phyloP scores from a whole-genome alignment of 2,888 invertebrate species.

The Sabatieria punctata region DNA sequence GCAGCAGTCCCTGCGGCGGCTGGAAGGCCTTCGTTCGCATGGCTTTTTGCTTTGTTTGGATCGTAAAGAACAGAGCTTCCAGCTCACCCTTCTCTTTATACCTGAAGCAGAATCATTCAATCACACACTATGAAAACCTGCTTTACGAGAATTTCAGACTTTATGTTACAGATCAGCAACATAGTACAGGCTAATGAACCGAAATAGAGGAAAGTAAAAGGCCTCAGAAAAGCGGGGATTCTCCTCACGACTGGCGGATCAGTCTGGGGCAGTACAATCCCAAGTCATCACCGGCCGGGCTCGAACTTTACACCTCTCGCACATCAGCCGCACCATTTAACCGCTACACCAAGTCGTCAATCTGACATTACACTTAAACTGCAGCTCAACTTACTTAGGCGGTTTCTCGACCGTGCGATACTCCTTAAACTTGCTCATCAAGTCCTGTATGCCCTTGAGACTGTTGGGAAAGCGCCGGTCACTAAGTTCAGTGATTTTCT shows the following conservation, averaged over 20 bases:
- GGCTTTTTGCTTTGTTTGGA: constrained; percentile 88
- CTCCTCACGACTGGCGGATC: too few relatives aligned
- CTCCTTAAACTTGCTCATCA: constrained; percentile 73
- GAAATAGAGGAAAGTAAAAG: too few relatives aligned
- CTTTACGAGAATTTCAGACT: not conserved
- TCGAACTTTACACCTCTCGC: too few relatives aligned
- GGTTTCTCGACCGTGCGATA: constrained; percentile 94
- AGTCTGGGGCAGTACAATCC: too few relatives aligned
- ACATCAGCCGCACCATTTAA: too few relatives aligned
- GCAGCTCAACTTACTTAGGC: constrained; percentile 78
- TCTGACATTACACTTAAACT: constrained; percentile 10
- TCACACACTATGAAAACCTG: too few relatives aligned
- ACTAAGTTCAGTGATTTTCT: constrained; percentile 62
- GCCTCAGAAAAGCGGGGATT: too few relatives aligned
- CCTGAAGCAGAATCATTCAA: constrained; percentile 36
- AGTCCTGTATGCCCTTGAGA: constrained; percentile 76
- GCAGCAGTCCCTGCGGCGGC: constrained; percentile 48
- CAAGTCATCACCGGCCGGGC: too few relatives aligned
- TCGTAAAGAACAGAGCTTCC: constrained; percentile 84
- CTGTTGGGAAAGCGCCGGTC: constrained; percentile 79
- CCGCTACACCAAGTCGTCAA: not conserved
- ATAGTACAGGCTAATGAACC: too few relatives aligned
- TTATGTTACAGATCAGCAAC: too few relatives aligned
- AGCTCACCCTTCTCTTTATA: constrained; percentile 93
- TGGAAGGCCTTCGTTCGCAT: constrained; percentile 42